These are phyloP conservation scores for Smittia aterrima DNA, from an alignment of 2,888 invertebrate species.

Conservation along the genomic window DNA sequence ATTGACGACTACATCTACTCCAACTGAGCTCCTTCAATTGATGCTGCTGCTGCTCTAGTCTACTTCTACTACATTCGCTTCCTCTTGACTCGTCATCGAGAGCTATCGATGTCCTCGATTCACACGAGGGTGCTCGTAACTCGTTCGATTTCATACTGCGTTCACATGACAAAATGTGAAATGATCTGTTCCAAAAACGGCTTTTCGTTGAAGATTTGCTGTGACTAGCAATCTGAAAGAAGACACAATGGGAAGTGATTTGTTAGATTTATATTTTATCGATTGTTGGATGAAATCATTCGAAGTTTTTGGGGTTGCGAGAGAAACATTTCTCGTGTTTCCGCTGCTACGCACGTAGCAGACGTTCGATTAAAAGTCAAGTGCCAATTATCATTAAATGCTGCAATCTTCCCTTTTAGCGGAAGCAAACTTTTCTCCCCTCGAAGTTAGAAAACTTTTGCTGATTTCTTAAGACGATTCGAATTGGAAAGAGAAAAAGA, in stretches of 20 bases:
- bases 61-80: conserved; percentile 12
- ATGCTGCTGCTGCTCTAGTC: conserved; percentile 28
- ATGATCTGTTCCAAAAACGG: conserved; percentile 39
- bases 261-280: background rate
- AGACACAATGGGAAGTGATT: background rate
- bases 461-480: too few species aligned
- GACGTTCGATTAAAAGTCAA: background rate
- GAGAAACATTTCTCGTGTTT: too few species aligned
- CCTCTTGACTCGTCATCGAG: background rate
- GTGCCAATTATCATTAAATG: background rate
- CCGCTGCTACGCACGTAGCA: background rate
- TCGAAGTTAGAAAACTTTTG: too few species aligned
- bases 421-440: too few species aligned
- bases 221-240: conserved; percentile 32
- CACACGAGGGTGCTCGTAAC: background rate
- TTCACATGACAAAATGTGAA: conserved; percentile 32
- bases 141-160: background rate
- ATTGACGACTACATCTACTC: conserved; percentile 20
- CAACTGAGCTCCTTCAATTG: background rate
- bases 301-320: too few species aligned
- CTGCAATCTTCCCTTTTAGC: too few species aligned
- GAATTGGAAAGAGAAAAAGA: too few species aligned
- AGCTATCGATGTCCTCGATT: background rate
- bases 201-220: conserved; percentile 36
- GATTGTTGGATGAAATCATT: background rate